These are phyloP conservation scores for Papilio polyxenes DNA, from an alignment of 1,140 invertebrate species.

Conservation along the genomic window DNA sequence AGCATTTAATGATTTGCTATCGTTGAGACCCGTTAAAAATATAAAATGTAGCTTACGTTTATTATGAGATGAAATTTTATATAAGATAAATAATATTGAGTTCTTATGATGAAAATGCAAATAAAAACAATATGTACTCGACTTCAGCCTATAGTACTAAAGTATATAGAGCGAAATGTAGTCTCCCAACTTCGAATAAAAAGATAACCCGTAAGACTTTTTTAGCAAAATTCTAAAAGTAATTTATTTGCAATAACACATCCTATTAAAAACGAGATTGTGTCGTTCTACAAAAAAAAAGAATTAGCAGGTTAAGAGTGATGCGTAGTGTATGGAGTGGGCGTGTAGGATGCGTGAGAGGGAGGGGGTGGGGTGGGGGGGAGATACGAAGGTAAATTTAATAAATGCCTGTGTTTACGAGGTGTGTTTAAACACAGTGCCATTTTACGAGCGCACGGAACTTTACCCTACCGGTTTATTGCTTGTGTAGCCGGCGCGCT, in stretches of 20 bases:
- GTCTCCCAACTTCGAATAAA: too few species aligned
- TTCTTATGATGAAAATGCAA: neutral
- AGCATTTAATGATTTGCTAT: neutral
- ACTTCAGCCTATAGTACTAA: too few species aligned
- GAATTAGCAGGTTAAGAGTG: too few species aligned
- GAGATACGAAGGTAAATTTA: conserved; percentile 1
- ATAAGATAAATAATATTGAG: neutral
- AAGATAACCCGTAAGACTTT: too few species aligned
- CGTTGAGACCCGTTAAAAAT: conserved; percentile 17
- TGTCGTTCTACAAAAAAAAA: too few species aligned
- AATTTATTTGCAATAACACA: too few species aligned
- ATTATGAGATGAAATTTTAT: neutral
- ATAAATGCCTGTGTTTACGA: conserved; percentile 30
- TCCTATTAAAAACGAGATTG: too few species aligned
- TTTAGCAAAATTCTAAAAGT: too few species aligned
- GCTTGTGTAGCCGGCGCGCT: conserved; percentile 18
- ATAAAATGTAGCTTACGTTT: neutral
- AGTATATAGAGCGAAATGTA: too few species aligned
- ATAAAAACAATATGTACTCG: neutral
- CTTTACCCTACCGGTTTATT: conserved; percentile 24
- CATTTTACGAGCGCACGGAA: conserved; percentile 24
- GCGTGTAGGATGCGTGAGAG: neutral
- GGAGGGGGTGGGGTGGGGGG: neutral
- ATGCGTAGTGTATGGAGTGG: neutral
- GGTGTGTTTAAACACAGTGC: conserved; percentile 31